A percentile compares a stretch with the other conserved stretches of the same genome.
These are phyloP conservation scores for Porites australiensis DNA, from an alignment of 64 coral and sea anemone genomes.

Conservation along the genomic window DNA sequence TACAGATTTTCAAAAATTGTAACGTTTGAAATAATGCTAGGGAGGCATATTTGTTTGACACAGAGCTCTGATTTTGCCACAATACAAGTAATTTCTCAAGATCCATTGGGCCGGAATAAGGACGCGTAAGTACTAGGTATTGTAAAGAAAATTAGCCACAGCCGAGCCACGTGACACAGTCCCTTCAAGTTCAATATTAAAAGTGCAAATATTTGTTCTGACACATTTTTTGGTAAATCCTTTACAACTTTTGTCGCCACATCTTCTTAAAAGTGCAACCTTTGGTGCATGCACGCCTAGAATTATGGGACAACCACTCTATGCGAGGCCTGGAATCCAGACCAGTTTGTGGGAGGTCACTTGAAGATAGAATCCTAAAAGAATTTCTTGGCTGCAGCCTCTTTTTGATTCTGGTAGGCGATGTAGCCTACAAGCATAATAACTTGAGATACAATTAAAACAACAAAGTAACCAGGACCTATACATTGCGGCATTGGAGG, in stretches of 20 bases:
- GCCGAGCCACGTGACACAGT: too few relatives aligned
- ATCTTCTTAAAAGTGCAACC: background rate
- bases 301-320: background rate
- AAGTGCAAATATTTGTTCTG: too few relatives aligned
- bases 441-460: conserved; percentile 86
- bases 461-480: conserved; percentile 95
- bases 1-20: too few relatives aligned
- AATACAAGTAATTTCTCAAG: too few relatives aligned
- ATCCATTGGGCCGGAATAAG: too few relatives aligned
- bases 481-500: conserved; percentile 87
- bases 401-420: conserved; percentile 93
- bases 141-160: too few relatives aligned
- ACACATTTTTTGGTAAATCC: too few relatives aligned
- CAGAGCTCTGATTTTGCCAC: too few relatives aligned
- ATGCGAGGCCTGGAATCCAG: background rate
- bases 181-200: too few relatives aligned
- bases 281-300: background rate
- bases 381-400: conserved; percentile 99
- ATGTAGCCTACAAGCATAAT: conserved; percentile 89
- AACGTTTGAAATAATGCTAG: too few relatives aligned
- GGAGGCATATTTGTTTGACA: too few relatives aligned
- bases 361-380: conserved; percentile 66
- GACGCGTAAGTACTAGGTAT: too few relatives aligned
- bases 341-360: background rate
- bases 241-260: background rate